These are phyloP conservation scores for Bujurquina vittata DNA, from an alignment of 2,113 vertebrate species.

Conservation along the genomic window DNA sequence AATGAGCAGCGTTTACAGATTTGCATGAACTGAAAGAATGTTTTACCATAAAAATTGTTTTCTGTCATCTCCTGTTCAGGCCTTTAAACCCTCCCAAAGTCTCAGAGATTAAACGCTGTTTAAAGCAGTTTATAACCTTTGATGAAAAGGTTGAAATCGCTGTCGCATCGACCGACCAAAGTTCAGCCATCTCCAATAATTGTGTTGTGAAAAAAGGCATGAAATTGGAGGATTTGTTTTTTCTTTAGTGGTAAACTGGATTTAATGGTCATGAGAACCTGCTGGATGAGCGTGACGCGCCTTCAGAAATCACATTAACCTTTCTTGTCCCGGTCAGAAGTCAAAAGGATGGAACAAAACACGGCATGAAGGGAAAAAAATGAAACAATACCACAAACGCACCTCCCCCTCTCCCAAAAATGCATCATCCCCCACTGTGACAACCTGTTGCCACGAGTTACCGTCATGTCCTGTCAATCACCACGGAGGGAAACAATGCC, in stretches of 20 bases:
- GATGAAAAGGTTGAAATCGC: neutral
- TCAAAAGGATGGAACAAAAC: constrained; percentile 39
- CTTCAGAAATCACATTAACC: constrained; percentile 33
- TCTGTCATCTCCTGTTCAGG: neutral
- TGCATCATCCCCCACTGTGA: constrained; percentile 29
- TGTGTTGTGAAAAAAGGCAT: neutral
- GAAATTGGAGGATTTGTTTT: neutral
- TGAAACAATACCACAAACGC: neutral
- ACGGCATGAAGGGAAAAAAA: neutral
- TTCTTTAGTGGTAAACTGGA: neutral
- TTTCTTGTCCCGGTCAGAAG: constrained; percentile 41
- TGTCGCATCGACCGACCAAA: neutral
- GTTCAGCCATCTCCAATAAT: neutral
- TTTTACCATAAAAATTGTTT: neutral
- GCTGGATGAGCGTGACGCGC: neutral
- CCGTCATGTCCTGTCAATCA: constrained; percentile 58
- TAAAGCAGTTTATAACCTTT: neutral
- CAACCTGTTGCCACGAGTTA: constrained; percentile 59
- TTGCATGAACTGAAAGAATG: neutral
- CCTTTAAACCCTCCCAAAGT: neutral
- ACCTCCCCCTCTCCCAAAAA: neutral
- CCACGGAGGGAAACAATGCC: constrained; percentile 24
- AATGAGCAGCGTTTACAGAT: neutral
- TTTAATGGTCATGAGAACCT: constrained; percentile 33
- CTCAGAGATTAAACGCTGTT: neutral